phyloP scores from a whole-genome alignment of 2,888 invertebrate genomes.

The Nomada fabriciana region DNA sequence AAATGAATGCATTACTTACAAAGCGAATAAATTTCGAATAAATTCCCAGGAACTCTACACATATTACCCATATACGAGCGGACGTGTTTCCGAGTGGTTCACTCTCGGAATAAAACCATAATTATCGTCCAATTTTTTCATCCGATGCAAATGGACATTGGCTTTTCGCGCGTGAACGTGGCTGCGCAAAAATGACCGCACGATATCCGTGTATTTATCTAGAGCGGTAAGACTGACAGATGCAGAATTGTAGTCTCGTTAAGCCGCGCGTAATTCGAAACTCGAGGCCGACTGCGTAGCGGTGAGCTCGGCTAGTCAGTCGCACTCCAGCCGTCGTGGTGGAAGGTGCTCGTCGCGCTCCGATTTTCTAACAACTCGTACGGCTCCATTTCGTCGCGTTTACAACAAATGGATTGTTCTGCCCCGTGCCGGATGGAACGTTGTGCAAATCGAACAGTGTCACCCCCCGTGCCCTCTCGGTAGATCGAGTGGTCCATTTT shows the following conservation, averaged over 20 bases:
- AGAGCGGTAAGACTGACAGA: conserved; percentile 33
- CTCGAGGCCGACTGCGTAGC: conserved; percentile 40
- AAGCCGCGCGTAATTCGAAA: conserved; percentile 60
- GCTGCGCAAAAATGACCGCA: not conserved
- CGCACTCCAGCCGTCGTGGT: conserved; percentile 64
- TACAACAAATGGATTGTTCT: conserved; percentile 24
- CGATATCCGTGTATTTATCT: conserved; percentile 34
- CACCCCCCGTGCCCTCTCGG: not conserved
- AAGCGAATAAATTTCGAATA: too few relatives aligned
- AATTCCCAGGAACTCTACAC: too few relatives aligned
- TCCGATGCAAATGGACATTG: not conserved
- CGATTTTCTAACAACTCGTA: not conserved
- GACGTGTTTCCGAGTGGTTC: too few relatives aligned
- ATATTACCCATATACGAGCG: too few relatives aligned
- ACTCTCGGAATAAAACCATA: too few relatives aligned
- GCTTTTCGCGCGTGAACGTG: not conserved
- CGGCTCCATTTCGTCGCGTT: not conserved
- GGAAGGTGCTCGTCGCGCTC: conserved; percentile 39
- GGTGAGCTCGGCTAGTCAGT: conserved; percentile 61
- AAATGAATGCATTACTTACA: too few relatives aligned
- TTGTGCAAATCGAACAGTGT: conserved; percentile 33
- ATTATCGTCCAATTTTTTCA: not conserved
- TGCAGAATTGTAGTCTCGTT: conserved; percentile 35
- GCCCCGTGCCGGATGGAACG: conserved; percentile 18
- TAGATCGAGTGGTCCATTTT: conserved; percentile 19